Evolutionary conservation across 2,797 vertebrate species (phyloP), one percentile per base, ranked within the genome.

Genomic region (Pangasius sanitwongsei): DNA sequence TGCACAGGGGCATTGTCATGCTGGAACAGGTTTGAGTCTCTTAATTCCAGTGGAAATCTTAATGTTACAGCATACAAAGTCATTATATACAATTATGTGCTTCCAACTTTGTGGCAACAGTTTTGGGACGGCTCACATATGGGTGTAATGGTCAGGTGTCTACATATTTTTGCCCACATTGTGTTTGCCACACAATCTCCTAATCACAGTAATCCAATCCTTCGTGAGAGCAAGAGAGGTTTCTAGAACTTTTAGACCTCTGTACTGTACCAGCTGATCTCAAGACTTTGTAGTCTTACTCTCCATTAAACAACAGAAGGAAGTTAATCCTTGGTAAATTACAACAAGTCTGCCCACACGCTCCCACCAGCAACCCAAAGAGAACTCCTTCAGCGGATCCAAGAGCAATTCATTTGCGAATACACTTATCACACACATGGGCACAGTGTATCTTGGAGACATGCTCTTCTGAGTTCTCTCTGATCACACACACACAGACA

Each of bases 271-370:
- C 77, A 89, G 92, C 82, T 87, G 77, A 81, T 70, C 48, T 83
- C 67, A 70, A 78, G 70, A 86, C 81, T 84, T 65, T 86, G 25
- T n/a, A 48, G 59, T 87, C 31, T 70, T 87, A 87, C 83, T 81
- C 69, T 82, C 75, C 37, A 57, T 65, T 86, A 85, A 65, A 86
- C 55, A 78, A 80, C 18, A 80, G 70, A 75, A 85, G 69, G 44
- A 84, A 91, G 89, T 77, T 91, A 88, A 90, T 85, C 75, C 84
- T 88, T 57, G 78, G 88, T 81, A 89, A 92, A 92, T 89, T 84
- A 90, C 89, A 91, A 87, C 87, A 83, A 86, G 86, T 89, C 84
- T 74, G 1, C 86, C 84, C 72, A 81, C 87, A 57, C 65, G 61
- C 61, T 86, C 87, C 70, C 87, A n/a, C 84, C 80, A 87, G 88